Base-by-base conservation (phyloP, 2,888 invertebrate genomes). In the Acleris sparsana region DNA sequence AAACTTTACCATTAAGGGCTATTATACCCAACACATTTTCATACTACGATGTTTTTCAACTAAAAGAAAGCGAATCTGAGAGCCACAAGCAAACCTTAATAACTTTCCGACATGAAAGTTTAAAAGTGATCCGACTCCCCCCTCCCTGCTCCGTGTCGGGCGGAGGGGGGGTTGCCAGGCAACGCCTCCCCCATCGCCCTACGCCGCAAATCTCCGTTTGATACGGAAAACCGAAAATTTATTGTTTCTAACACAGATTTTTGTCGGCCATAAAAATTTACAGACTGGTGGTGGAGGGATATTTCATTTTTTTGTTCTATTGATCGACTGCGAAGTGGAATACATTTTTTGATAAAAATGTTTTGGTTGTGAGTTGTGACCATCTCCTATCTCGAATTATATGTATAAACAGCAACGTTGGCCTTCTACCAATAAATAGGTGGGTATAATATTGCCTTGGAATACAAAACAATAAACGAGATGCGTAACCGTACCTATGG, bases 81-180 rank as follows among this genome's bases (percentile, higher is more conserved):
- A 87, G 86, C 89, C 89, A 84, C 89, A 86, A 87, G 89, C 85
- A 88, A 90, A 89, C 88, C 90, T 89, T 89, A 87, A 91, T 89
- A 92, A 92, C 87, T 92, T 92, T 87, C 84, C 88, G 87, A 89
- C 90, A 91, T 92, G 90, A 92, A 92, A 92, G 92, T 92, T 92
- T 92, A 92, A 92, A 92, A 92, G 92, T 91, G 91, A 89, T 90
- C 86, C 82, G 81, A 77, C 79, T 44, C 20, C 59, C 60, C 59
- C 51, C 53, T 29, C 65, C 60, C 17, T 1, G 17, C 39, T 22
- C 75, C 79, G 76, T 78, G 80, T 72, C 68, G 71, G 39, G 39
- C 3, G 75, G 73, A 72, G 68, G 74, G 76, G 72, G 72, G 79
- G 91, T 90, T 89, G 89, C 90, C 75, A 80, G 78, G 89, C 88